Evolutionary conservation across 2,113 vertebrate genomes (phyloP).

Genomic region (Aplodontia rufa): DNA sequence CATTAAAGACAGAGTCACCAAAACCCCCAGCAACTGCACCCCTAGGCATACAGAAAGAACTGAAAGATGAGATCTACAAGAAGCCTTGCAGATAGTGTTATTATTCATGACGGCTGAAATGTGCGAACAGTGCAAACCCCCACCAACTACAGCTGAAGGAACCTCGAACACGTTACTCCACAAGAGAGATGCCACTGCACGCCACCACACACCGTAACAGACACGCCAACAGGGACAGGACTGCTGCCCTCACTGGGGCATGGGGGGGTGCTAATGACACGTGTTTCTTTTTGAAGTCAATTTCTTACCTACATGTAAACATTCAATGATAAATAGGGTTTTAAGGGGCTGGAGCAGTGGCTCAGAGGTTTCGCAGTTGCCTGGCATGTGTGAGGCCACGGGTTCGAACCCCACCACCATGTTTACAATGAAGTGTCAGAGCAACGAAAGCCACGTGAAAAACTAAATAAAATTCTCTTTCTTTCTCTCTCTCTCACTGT

Average conservation of each 20-base stretch:
- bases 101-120: background rate
- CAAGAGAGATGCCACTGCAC: too few species aligned
- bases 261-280: background rate
- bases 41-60: background rate
- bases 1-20: background rate
- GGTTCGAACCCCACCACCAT: too few species aligned
- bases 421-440: too few species aligned
- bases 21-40: background rate
- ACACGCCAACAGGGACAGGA: background rate
- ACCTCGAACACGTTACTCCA: too few species aligned
- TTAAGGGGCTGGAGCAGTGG: too few species aligned
- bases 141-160: too few species aligned
- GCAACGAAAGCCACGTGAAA: too few species aligned
- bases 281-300: background rate
- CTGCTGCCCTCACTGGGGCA: background rate
- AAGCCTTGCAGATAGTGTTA: background rate
- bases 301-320: background rate
- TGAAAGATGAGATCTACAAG: background rate
- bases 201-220: background rate
- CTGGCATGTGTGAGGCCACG: too few species aligned
- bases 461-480: too few species aligned
- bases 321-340: background rate
- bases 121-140: background rate
- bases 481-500: too few species aligned
- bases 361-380: too few species aligned